Base-by-base conservation (phyloP, 2,797 vertebrate species). In the Crotalus adamanteus region DNA sequence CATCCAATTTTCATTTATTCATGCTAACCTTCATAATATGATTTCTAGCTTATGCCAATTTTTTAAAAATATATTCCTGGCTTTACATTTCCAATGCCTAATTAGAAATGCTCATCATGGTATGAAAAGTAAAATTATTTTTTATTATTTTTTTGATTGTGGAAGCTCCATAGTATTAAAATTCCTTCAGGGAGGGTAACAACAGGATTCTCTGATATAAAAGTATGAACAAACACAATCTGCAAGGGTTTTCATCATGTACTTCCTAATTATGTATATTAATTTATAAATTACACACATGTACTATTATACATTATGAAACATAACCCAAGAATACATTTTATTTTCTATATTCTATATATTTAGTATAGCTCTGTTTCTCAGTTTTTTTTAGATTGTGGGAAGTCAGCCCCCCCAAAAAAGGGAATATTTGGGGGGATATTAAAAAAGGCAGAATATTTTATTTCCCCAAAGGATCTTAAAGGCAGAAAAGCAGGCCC, bases 171-270 rank as follows among this genome's bases (percentile, higher is more conserved):
- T 14, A 28, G 65, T 25, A 63, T 31, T 51, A 42, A 37, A 61
- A 59, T 47, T n/a, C 18, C 25, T 86, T 53, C 31, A 60, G 55
- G 60, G 56, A 65, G 22, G 4, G 12, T 91, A 31, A 55, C 59
- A n/a, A 22, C 90, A 51, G 51, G n/a, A 18, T 92, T 95, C 93
- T 69, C 11, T 91, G 16, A 92, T 83, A 85, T 92, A 92, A 78
- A 95, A 90, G 26, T 69, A 73, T 60, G 87, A 94, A 78, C 42
- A 28, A 55, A 55, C 9, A 37, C 59, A 60, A 37, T 90, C 47
- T 90, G 28, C 25, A 57, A 47, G 3, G 20, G 73, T 47, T n/a
- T 47, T 83, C 20, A 83, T 47, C 73, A 25, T 20, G 18, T 18
- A 83, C 20, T 11, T 83, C 20, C 37, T 47, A 83, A 83, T 78